A percentile compares a stretch with the other conserved stretches of the same genome.
Conservation (phyloP, 2,888 invertebrate genomes). For the Patella pellucida region DNA sequence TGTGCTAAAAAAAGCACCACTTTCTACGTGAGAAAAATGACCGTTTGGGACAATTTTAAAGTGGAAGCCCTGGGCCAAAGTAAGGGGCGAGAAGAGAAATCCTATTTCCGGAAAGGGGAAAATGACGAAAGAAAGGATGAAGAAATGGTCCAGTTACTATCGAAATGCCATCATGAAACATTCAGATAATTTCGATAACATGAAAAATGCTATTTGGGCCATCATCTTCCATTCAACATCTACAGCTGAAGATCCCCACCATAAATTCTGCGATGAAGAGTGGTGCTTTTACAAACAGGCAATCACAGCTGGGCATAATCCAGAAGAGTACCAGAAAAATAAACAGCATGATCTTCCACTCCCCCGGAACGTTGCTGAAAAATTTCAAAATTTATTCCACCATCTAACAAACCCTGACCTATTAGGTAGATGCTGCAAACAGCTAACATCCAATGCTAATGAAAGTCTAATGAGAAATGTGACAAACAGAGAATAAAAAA, state of each 20-base stretch:
- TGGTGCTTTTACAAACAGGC: background rate
- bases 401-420: background rate
- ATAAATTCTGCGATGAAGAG: background rate
- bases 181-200: background rate
- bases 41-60: too few species aligned
- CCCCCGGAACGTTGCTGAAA: background rate
- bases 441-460: background rate
- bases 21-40: too few species aligned
- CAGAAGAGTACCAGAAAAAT: background rate
- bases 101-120: background rate
- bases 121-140: background rate
- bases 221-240: background rate
- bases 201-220: slow-evolving; percentile 1
- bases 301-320: background rate
- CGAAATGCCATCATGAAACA: background rate
- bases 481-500: background rate
- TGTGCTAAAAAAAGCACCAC: too few species aligned
- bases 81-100: background rate
- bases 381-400: background rate
- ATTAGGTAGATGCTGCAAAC: background rate
- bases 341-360: background rate
- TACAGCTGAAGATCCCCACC: background rate
- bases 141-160: background rate
- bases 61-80: too few species aligned
- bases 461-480: background rate